phyloP scores from a whole-genome alignment of 2,113 vertebrate genomes.

The Clarias magur region DNA sequence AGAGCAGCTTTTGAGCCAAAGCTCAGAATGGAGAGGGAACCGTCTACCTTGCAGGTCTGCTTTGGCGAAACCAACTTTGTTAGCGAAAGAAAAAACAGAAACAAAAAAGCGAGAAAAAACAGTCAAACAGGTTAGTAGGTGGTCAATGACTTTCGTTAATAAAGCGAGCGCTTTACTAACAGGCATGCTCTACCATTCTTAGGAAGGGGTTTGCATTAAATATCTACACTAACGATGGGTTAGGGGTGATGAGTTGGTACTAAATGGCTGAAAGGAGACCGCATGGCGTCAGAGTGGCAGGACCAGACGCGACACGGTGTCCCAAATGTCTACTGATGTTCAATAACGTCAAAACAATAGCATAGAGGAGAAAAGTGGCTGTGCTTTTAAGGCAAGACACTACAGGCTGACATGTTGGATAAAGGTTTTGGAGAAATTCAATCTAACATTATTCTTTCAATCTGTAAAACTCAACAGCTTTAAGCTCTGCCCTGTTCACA shows the following conservation, averaged over 20 bases:
- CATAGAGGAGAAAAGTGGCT: not conserved
- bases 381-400: conserved; percentile 3
- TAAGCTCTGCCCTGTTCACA: not conserved
- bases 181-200: conserved; percentile 59
- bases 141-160: conserved; percentile 61
- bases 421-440: not conserved
- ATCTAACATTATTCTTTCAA: not conserved
- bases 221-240: conserved; percentile 30
- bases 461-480: not conserved
- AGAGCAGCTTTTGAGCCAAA: conserved; percentile 71
- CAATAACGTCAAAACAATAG: not conserved
- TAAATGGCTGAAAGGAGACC: conserved; percentile 37
- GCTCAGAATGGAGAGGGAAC: conserved; percentile 71
- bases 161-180: conserved; percentile 64
- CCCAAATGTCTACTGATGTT: conserved; percentile 31
- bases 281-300: no score
- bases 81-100: conserved; percentile 71
- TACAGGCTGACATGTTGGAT: not conserved
- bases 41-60: conserved; percentile 88
- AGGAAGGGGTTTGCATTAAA: conserved; percentile 50
- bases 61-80: conserved; percentile 90
- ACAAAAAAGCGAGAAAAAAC: conserved; percentile 70
- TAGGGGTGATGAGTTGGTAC: conserved; percentile 18
- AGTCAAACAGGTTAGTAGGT: conserved; percentile 81
- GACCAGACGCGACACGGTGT: conserved; percentile 14